Evolutionary conservation across 2,797 vertebrate genomes (phyloP), one percentile per base, ranked within the genome.

Genomic region (Macrochelys suwanniensis): DNA sequence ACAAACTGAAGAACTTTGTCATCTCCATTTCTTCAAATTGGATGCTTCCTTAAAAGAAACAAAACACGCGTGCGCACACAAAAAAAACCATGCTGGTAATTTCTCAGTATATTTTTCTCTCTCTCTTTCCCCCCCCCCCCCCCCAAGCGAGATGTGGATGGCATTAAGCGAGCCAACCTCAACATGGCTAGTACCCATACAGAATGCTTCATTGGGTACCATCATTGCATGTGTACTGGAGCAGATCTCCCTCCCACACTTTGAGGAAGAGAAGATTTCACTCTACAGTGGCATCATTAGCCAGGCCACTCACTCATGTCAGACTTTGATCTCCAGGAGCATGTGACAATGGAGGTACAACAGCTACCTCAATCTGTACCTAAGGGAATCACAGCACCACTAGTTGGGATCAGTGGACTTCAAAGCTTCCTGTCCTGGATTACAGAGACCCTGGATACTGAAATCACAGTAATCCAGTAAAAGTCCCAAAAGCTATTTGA

Each of bases 31-130:
- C 0, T 94, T 82, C 78, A 83, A 90, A n/a, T 28, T 45, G 12
- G 4, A 3, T 57, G 23, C 45, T 96, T 42, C 81, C 94, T 89
- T 79, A 80, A 56, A 82, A 92, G 37, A 42, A 42, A 42, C 37
- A 42, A 42, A 42, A 42, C 37, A 42, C 37, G 4, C n/a, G n/a
- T n/a, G n/a, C 71, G 57, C 7, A 91, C 71, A 80, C 51, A 54
- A 71, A 89, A 76, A 87, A 80, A 51, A 3, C 5, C 11, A 12
- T 8, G 7, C 33, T 13, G 31, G 31, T 31, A n/a, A n/a, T 61
- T 61, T 13, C 57, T 61, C 57, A 13, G 28, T 61, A 61, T 8
- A 17, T 61, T 7, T 13, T 12, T 4, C 12, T 54, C 90, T 56
- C 59, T 5, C 33, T 3, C 25, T 76, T 47, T 11, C 0, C 26